Evolutionary conservation across 2,113 vertebrate species (phyloP), one percentile per base, ranked within the genome.

Genomic region (Panthera leo): DNA sequence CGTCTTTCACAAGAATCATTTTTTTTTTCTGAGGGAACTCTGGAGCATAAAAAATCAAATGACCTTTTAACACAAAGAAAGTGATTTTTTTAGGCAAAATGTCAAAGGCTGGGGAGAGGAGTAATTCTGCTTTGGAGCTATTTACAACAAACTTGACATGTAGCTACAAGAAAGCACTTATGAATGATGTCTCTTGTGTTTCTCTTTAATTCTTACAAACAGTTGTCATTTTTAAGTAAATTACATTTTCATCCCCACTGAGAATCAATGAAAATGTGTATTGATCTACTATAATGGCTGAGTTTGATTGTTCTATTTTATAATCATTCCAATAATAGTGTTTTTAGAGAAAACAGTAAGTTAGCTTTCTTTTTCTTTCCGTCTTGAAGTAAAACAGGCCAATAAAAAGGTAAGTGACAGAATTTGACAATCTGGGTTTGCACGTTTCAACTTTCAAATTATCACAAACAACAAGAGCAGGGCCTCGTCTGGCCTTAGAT

Each of bases 291-390:
- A 45, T 61, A 93, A 80, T 79, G 29, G 15, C n/a, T 96, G 5
- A 42, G 29, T 12, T 78, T 48, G 16, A 39, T 88, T 82, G 13
- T 85, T 94, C 90, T 27, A 1, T 63, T 55, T 36, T 94, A 29
- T 91, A 85, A 79, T 85, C 9, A 95, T 97, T 97, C 79, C 39
- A 79, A 7, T 91, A 85, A 48, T 31, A 71, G n/a, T 88, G 45
- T 15, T 95, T 42, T 16, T 79, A 85, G 95, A 98, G 13, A 86
- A 97, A 98, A 53, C 4, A 97, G 4, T 9, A 86, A 61, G 31
- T 94, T 94, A 79, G 7, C 13, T 88, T 95, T 97, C 13, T 67
- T 94, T 92, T 94, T 86, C 80, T 83, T 97, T 96, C 1, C 5
- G 63, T 84, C 48, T 97, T 90, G 45, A 92, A 97, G 65, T 96